These are phyloP conservation scores for Motacilla tschutschensis DNA, from an alignment of 2,113 vertebrate genomes.

Conservation along the genomic window DNA sequence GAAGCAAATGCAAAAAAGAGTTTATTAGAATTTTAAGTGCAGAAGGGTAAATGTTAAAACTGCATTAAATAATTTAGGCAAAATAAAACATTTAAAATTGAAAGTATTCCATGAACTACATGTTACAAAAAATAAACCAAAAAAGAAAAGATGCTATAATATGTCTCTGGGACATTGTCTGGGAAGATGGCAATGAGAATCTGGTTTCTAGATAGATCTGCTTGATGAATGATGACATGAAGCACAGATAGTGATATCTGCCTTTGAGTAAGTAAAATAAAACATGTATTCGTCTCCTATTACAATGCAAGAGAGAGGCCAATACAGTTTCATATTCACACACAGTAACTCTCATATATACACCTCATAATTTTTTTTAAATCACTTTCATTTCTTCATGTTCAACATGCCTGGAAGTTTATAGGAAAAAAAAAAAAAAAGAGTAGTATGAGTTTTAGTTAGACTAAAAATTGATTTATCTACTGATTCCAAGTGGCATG, in stretches of 20 bases:
- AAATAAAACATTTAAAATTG: neutral
- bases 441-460: neutral
- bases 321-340: neutral
- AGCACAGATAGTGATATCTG: neutral
- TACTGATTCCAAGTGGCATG: neutral
- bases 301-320: neutral
- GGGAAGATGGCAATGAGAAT: neutral
- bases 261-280: neutral
- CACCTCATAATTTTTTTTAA: neutral
- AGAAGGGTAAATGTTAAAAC: neutral
- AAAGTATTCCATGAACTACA: neutral
- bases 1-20: constrained; percentile 26
- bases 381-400: neutral
- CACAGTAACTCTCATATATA: neutral
- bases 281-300: neutral
- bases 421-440: neutral
- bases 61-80: neutral
- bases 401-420: neutral
- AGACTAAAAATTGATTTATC: neutral
- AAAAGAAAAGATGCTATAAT: neutral
- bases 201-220: neutral
- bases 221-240: neutral
- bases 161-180: neutral
- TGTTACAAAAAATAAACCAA: neutral
- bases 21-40: constrained; percentile 1